Evolutionary conservation across 2,797 vertebrate species (phyloP).

Genomic region (Coreius guichenoti): DNA sequence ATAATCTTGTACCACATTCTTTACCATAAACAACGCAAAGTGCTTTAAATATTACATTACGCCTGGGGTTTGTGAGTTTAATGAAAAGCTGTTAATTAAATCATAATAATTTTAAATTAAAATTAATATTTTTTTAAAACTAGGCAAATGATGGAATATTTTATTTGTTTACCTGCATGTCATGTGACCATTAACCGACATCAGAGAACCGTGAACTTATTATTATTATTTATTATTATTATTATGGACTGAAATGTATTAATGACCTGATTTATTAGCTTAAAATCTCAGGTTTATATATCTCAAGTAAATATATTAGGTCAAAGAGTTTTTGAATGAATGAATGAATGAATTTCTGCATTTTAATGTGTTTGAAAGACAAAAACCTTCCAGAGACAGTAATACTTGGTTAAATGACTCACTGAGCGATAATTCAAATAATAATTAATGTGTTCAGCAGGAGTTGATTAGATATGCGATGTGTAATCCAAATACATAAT

Average conservation of each 20-base stretch:
- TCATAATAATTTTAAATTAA: not conserved
- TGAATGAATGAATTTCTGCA: not conserved
- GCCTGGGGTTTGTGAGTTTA: too few relatives aligned
- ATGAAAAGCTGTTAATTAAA: not conserved
- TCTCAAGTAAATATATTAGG: not conserved
- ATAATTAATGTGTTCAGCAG: not conserved
- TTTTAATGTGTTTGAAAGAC: not conserved
- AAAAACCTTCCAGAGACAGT: not conserved
- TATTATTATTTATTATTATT: not conserved
- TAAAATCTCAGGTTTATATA: not conserved
- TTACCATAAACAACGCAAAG: not conserved
- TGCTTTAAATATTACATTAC: not conserved
- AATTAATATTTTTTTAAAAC: not conserved
- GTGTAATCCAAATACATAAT: not conserved
- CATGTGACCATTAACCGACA: not conserved
- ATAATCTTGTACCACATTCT: not conserved
- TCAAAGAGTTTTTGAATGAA: too few relatives aligned
- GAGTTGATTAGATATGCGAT: not conserved
- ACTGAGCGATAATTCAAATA: not conserved
- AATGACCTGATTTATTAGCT: not conserved
- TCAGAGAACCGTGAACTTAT: not conserved
- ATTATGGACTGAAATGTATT: not conserved
- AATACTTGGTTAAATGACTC: not conserved
- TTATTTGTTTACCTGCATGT: not conserved
- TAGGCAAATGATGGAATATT: not conserved